Base-by-base conservation (phyloP, 2,113 vertebrate genomes). In the Scomber japonicus region DNA sequence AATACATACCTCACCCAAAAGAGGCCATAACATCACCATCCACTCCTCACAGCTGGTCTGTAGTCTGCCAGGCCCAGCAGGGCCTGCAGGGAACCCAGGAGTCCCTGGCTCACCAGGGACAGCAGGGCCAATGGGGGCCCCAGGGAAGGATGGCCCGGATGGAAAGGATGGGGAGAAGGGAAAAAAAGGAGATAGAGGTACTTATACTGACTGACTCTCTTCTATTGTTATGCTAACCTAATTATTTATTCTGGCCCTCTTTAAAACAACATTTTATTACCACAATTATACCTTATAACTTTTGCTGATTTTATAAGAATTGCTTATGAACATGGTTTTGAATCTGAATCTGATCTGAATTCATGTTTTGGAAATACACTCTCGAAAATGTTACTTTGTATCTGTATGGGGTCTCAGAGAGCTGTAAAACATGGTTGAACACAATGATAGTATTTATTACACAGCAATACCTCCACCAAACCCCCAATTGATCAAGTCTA, bases 101-200 rank as follows among this genome's bases (percentile, higher is more conserved):
- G 56, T 72, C 0, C 93, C 95, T 0, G 98, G 98, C 4, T 48
- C 94, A 11, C 91, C 95, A 0, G 98, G 98, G 17, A 86, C 90
- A 0, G 82, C 95, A 1, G 98, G 98, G 79, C 95, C 95, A 63
- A 97, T 97, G 96, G 98, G 97, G 2, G 90, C 95, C 40, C 97
- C 97, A 0, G 98, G 98, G 15, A 95, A 92, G 82, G 98, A 99
- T 0, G 97, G 97, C 69, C 94, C 93, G 24, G 98, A 98, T 3
- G 97, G 97, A 50, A 93, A 90, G 50, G 97, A 98, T 0, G 97
- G 97, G 10, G 95, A 96, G 17, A 96, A 94, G 49, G 98, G 97
- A 12, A 89, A 92, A 48, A 96, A 88, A 0, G 98, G 98, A 16
- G 93, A 95, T 0, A 88, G 90, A 95, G 98, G 98, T 98, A 94